A percentile compares a stretch with the other conserved stretches of the same genome.
Conservation (phyloP, 2,797 vertebrate species). For the Picus viridis region DNA sequence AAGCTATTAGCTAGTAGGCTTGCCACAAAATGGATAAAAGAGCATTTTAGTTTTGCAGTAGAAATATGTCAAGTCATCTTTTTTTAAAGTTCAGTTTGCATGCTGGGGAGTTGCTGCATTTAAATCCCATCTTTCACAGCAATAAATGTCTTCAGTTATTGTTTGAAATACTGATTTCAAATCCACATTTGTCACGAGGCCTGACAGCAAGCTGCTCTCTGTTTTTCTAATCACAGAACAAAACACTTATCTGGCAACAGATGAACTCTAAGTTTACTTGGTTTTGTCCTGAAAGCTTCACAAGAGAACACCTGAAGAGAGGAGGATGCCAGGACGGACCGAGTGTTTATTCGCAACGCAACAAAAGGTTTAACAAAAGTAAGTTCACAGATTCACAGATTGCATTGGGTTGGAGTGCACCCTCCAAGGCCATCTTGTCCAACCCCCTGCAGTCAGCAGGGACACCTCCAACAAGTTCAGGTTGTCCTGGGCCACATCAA, state of each 20-base stretch:
- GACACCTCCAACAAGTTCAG: no score
- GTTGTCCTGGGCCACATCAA: no score
- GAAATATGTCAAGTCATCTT: background rate
- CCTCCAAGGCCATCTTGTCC: no score
- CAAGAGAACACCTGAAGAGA: background rate
- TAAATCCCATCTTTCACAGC: background rate
- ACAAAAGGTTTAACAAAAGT: background rate
- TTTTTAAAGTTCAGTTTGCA: background rate
- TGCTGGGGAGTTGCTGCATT: background rate
- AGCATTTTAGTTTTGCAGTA: background rate
- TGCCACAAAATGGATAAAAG: background rate
- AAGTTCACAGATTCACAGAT: background rate
- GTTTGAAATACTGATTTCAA: background rate
- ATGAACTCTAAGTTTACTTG: background rate
- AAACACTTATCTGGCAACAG: background rate
- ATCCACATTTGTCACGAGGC: background rate
- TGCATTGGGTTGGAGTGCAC: no score
- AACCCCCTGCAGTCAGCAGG: no score
- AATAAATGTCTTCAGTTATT: background rate
- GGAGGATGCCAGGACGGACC: background rate
- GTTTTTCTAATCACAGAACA: constrained; percentile 18
- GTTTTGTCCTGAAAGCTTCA: constrained; percentile 5
- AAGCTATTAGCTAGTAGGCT: background rate
- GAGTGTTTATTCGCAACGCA: background rate
- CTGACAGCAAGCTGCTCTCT: background rate